Evolutionary conservation across 30 jellyfish, hydroid and myxozoan species (phyloP), one percentile per base, ranked within the genome.

Genomic region (Mastigias papua): DNA sequence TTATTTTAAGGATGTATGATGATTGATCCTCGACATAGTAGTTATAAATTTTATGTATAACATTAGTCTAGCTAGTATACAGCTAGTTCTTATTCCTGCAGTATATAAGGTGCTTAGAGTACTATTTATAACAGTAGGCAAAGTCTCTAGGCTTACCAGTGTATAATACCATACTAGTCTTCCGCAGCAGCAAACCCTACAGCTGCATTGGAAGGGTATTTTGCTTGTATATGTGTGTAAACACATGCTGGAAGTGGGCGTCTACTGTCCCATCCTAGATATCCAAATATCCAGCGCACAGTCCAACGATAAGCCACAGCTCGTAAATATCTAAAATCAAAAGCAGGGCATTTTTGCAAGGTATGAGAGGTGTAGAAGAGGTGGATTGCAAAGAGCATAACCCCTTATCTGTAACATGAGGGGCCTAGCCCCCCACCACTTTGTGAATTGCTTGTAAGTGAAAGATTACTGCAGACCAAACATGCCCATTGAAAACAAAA

Each of bases 201-300:
- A 49, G 68, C 61, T 58, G 42, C 66, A 49, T 72, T 23, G 35
- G 84, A 32, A 10, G 84, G 84, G 34, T 27, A 72, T 21, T 72
- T 72, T 19, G 67, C 42, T 46, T 69, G 30, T 31, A 72, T 32
- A 72, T 72, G 84, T 61, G 42, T 34, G 33, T 72, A 72, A 72
- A 72, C 84, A 72, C 84, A 72, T 31, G 84, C 84, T 31, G 84
- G 84, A 34, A 72, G 84, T 16, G 84, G 67, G 34, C 84, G 42
- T 72, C 69, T 46, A 29, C 48, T 72, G 49, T 72, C 84, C 84
- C 84, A 72, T 72, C 84, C 84, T 11, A 72, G 61, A 28, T 72
- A 72, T 29, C 84, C 84, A 27, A 72, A 72, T 5, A 72, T 46
- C 84, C 68, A 72, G 66, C 84, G 42, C 25, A 26, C 84, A 65